Evolutionary conservation across 1,140 invertebrate species (phyloP).

Genomic region (Eumaeus atala): DNA sequence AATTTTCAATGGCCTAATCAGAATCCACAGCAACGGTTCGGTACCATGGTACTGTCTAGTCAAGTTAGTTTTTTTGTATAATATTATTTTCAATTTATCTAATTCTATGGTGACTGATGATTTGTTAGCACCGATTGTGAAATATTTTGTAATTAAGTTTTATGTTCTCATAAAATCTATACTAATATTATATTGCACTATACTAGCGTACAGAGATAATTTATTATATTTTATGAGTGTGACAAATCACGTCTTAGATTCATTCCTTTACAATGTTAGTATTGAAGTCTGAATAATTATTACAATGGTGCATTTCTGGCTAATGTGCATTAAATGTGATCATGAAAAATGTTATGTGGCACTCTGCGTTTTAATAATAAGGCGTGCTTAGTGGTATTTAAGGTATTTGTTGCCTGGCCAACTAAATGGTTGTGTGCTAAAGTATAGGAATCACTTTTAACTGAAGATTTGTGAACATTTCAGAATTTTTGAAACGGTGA

Average conservation of each 20-base stretch:
- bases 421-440: constrained; percentile 67
- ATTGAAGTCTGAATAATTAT: constrained; percentile 36
- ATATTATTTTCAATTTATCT: constrained; percentile 54
- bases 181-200: constrained; percentile 17
- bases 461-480: not conserved
- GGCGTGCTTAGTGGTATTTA: constrained; percentile 45
- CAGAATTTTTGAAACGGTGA: not conserved
- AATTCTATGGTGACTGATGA: constrained; percentile 57
- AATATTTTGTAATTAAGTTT: constrained; percentile 13
- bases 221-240: constrained; percentile 22
- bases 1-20: constrained; percentile 17
- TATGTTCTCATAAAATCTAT: constrained; percentile 14
- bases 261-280: constrained; percentile 40
- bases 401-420: constrained; percentile 43
- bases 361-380: constrained; percentile 42
- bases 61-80: constrained; percentile 68
- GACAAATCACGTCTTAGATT: constrained; percentile 22
- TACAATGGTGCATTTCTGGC: constrained; percentile 38
- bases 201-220: constrained; percentile 5
- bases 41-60: constrained; percentile 70
- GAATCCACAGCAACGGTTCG: constrained; percentile 41
- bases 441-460: constrained; percentile 36
- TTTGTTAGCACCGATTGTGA: constrained; percentile 29
- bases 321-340: constrained; percentile 35
- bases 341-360: constrained; percentile 31